Base-by-base conservation (phyloP, 2,113 vertebrate species). In the Aspiorhynchus laticeps region DNA sequence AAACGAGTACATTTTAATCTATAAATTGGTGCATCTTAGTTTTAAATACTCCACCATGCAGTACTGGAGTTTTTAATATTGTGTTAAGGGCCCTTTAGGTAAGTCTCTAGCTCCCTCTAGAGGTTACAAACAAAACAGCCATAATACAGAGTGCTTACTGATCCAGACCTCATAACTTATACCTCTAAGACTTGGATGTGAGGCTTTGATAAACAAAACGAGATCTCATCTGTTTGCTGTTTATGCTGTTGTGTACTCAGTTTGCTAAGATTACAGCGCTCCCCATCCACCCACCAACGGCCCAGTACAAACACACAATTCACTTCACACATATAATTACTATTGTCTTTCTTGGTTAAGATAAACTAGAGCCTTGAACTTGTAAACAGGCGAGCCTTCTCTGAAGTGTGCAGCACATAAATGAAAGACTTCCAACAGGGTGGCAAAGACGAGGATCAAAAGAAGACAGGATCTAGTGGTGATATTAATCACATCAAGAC, bases 51-150 rank as follows among this genome's bases (percentile, higher is more conserved):
- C 10, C 7, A 41, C 33, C 17, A 28, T 3, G 41, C 12, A 36
- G 17, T 24, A 79, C 51, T 59, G 6, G 4, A 56, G 19, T 43
- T n/a, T 33, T 63, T 26, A 41, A 41, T 19, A 2, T 65, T 46
- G n/a, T 46, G n/a, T 43, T 43, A 81, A n/a, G 15, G 14, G 51
- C 7, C 14, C 61, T 84, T 89, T 83, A 43, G 9, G n/a, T 75
- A 86, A 85, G 88, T 61, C 88, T 87, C 74, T 85, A 87, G 88
- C 86, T 83, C 88, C 88, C 88, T 89, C 88, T 86, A 87, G 86
- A 82, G 88, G 80, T 74, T 71, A 65, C 38, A 3, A 85, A 79
- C 36, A 87, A 67, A 26, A 43, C 77, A 28, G n/a, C 38, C 24
- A 33, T 43, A 28, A 82, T 43, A 19, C 78, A 51, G 65, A 48